phyloP scores from a whole-genome alignment of 1,140 invertebrate genomes.

The Aphelinus atriplicis region DNA sequence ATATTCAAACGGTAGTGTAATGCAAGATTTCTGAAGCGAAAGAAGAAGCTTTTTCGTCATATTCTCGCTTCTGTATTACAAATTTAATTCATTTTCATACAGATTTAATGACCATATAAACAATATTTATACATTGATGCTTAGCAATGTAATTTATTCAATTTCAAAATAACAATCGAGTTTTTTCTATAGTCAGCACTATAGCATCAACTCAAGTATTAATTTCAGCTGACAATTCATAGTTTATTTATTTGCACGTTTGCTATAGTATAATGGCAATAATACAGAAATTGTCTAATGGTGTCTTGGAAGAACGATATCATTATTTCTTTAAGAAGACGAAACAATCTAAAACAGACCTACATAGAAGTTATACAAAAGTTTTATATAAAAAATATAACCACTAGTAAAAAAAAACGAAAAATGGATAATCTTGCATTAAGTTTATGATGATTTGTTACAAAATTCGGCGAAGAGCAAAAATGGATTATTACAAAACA shows the following conservation, averaged over 20 bases:
- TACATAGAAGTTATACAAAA: constrained; percentile 20
- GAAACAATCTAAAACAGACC: constrained; percentile 19
- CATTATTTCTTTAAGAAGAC: background rate
- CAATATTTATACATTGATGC: too few relatives aligned
- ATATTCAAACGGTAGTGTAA: too few relatives aligned
- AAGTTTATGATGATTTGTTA: constrained; percentile 5
- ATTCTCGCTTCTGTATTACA: too few relatives aligned
- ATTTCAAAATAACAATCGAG: background rate
- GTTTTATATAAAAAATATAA: constrained; percentile 31
- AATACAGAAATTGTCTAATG: background rate
- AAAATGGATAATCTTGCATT: constrained; percentile 1
- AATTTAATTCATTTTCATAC: too few relatives aligned
- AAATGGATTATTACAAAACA: constrained; percentile 11
- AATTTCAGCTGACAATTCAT: background rate
- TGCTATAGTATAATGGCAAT: constrained; percentile 22
- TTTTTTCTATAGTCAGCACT: too few relatives aligned
- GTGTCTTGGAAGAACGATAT: too few relatives aligned
- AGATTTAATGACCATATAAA: too few relatives aligned
- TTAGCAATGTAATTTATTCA: too few relatives aligned
- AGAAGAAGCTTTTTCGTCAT: too few relatives aligned
- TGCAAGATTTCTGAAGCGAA: too few relatives aligned
- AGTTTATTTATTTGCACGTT: background rate
- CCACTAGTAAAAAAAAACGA: constrained; percentile 26
- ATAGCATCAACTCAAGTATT: too few relatives aligned
- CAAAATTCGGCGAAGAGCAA: constrained; percentile 14